Evolutionary conservation across 2,888 invertebrate genomes (phyloP), one percentile per base, ranked within the genome.

Genomic region (Acleris sparsana): DNA sequence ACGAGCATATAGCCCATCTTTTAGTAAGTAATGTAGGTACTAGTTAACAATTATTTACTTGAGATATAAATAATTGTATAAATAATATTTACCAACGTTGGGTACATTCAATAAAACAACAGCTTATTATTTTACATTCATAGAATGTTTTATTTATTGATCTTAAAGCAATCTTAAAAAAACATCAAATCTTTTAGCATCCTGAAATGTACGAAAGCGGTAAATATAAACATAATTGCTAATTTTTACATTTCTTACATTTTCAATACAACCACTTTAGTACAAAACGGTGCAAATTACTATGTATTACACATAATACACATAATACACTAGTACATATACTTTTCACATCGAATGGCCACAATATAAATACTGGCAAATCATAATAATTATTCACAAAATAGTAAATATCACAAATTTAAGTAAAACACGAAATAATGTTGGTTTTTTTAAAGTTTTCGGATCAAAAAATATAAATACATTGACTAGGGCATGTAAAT

Each of bases 141-240:
- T 88, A 87, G 89, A 91, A 92, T 90, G 92, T 87, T 91, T 80
- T 84, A 85, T 88, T 88, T n/a, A n/a, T n/a, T 86, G 83, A 78
- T 77, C 83, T 73, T 72, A 80, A 83, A 86, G 81, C 85, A 87
- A 88, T 86, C 87, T 79, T 80, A 82, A 77, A 82, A 83, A 85
- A 17, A 76, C 82, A 80, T 82, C 80, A 73, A 66, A 66, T 61
- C 48, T 29, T 51, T 61, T 57, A 62, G 53, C 52, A 33, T 57
- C 62, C 80, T 79, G 80, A 68, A 71, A 74, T 72, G 75, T 70
- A 69, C 66, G 49, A 65, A 70, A 64, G 56, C 52, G 53, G 62
- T 57, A 46, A 18, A 16, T n/a, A 53, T 53, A 22, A 11, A 33
- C 33, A 60, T 52, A 63, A 49, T 43, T 57, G 29, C 57, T 63